Evolutionary conservation across 37 sponge, comb jelly and placozoan species (phyloP).

Genomic region (Hexactinellida sp.): DNA sequence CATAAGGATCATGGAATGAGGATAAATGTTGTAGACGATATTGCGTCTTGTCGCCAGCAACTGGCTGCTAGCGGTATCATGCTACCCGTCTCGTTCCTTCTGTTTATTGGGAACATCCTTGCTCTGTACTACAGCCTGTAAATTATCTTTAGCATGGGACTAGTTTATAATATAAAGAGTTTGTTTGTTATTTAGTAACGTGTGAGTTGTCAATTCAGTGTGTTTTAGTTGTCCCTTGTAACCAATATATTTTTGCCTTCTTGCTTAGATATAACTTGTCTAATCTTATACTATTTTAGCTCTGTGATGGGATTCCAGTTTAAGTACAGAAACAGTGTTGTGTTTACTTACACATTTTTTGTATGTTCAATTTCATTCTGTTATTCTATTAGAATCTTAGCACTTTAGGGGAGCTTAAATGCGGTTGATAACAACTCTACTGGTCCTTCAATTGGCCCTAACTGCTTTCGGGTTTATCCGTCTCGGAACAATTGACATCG

Average conservation of each 20-base stretch:
- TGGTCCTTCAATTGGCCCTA: neutral
- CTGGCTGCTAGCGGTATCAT: neutral
- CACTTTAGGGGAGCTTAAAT: neutral
- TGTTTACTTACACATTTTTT: neutral
- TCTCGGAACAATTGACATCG: neutral
- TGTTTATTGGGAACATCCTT: neutral
- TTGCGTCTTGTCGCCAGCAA: neutral
- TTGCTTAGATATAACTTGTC: too few species aligned
- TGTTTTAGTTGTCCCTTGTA: too few species aligned
- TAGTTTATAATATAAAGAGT: too few species aligned
- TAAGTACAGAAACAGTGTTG: too few species aligned
- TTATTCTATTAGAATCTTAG: neutral
- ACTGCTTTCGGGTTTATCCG: neutral
- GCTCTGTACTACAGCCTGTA: too few species aligned
- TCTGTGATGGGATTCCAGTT: too few species aligned
- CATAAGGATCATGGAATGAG: neutral
- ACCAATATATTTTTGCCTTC: too few species aligned
- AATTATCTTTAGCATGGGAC: too few species aligned
- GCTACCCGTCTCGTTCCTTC: neutral
- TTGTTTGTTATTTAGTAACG: too few species aligned
- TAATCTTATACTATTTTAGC: too few species aligned
- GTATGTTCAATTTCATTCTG: neutral
- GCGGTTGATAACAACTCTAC: neutral
- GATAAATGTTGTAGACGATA: neutral
- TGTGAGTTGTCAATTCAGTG: too few species aligned